Percentiles rank a stretch among this genome's conserved stretches.
These are phyloP conservation scores for Halichondria panicea DNA, from an alignment of 37 sponge, comb jelly and placozoan species.

Conservation along the genomic window DNA sequence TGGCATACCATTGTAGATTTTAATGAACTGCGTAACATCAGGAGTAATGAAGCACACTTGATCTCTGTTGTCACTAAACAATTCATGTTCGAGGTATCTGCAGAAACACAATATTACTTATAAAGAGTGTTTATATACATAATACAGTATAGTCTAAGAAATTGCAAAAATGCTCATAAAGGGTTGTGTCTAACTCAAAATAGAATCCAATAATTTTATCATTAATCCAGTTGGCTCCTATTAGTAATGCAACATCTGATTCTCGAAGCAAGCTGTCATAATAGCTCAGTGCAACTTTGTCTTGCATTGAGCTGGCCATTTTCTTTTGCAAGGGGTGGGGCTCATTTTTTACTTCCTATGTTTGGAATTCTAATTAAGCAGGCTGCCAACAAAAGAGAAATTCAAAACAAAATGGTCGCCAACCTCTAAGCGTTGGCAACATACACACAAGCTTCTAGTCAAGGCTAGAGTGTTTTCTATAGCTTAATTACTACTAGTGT, in stretches of 20 bases:
- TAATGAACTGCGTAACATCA: slow-evolving; percentile 78
- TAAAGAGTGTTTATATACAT: too few relatives aligned
- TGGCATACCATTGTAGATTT: slow-evolving; percentile 52
- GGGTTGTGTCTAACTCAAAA: slow-evolving; percentile 58
- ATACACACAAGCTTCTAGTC: not conserved
- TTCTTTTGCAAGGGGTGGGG: too few relatives aligned
- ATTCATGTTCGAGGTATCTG: slow-evolving; percentile 62
- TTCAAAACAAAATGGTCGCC: slow-evolving; percentile 1
- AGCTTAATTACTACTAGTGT: not conserved
- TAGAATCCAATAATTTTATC: slow-evolving; percentile 72
- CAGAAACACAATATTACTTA: too few relatives aligned
- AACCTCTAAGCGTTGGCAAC: not conserved
- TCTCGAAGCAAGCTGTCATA: slow-evolving; percentile 48
- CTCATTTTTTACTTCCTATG: not conserved
- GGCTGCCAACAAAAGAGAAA: not conserved
- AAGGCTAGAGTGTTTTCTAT: not conserved
- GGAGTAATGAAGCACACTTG: slow-evolving; percentile 63
- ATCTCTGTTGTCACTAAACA: slow-evolving; percentile 6
- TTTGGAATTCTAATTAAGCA: not conserved
- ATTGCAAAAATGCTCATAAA: too few relatives aligned
- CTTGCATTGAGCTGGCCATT: not conserved
- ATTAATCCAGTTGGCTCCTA: slow-evolving; percentile 55
- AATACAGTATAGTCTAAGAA: too few relatives aligned
- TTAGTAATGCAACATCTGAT: slow-evolving; percentile 52
- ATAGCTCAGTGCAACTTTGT: slow-evolving; percentile 31